Base-by-base conservation (phyloP, 2,888 invertebrate species). In the Chrysotoxum bicinctum region DNA sequence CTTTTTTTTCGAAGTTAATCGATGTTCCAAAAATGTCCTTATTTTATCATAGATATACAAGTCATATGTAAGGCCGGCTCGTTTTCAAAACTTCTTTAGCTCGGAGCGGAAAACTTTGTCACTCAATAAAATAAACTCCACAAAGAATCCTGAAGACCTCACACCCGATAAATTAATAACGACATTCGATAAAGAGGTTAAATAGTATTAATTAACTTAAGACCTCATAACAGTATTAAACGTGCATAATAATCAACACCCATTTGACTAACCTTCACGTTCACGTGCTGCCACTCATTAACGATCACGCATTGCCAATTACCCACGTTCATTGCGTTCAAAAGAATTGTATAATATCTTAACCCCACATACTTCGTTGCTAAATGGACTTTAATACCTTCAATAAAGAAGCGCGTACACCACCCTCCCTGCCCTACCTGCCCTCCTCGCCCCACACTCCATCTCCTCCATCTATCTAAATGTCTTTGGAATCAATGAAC, bases 401-500 rank as follows among this genome's bases (percentile, higher is more conserved):
- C 21, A n/a, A 66, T 66, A 35, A 45, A 54, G 26, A 40, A 40
- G 60, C 32, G 21, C n/a, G 19, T 56, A 50, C 50, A 50, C 5
- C 8, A 8, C 0, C 19, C 45, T 10, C 54, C 4, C 32, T 12
- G 6, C 10, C 16, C 26, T 4, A 26, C 26, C 26, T 26, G 10
- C 32, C 32, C 19, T 2, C 30, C 40, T 7, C 21, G 16, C n/a
- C 5, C 21, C 37, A 14, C 14, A 1, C 14, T 50, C 16, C 26
- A 50, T n/a, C n/a, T n/a, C n/a, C n/a, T n/a, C n/a, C n/a, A n/a
- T n/a, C n/a, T n/a, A n/a, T n/a, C 14, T 35, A 60, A 69, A 74
- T 69, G 54, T 66, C 58, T 52, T 50, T 56, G 26, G 52, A 82
- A 73, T 77, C 82, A 66, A 52, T 72, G 81, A 77, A 72, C 56